A percentile compares a stretch with the other conserved stretches of the same genome.
These are phyloP conservation scores for Cantharis lateralis DNA, from an alignment of 2,888 invertebrate genomes.

Conservation along the genomic window DNA sequence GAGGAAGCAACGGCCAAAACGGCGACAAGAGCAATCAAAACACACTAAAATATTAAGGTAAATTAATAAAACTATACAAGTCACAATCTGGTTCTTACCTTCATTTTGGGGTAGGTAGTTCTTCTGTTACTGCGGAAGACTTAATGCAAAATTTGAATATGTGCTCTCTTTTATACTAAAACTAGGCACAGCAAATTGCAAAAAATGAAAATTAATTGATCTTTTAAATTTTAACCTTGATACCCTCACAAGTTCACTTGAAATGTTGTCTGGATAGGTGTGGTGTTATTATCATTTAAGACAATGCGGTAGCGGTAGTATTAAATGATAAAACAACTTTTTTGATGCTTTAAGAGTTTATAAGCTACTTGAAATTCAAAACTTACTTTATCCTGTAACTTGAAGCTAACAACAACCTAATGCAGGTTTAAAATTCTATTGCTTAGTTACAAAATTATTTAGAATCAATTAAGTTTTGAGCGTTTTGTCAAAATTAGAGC, in stretches of 20 bases:
- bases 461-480: not conserved
- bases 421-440: not conserved
- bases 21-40: constrained; percentile 45
- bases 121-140: constrained; percentile 22
- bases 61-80: not conserved
- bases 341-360: not conserved
- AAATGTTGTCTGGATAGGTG: constrained; percentile 15
- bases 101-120: constrained; percentile 22
- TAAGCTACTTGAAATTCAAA: not conserved
- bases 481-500: not conserved
- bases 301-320: constrained; percentile 23
- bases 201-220: constrained; percentile 15
- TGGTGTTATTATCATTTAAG: constrained; percentile 9
- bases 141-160: not conserved
- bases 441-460: not conserved
- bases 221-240: constrained; percentile 19
- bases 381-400: no score
- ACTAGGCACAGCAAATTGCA: not conserved
- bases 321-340: constrained; percentile 11
- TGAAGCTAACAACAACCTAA: no score
- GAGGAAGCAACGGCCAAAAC: constrained; percentile 47
- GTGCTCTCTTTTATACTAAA: constrained; percentile 17
- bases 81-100: constrained; percentile 6
- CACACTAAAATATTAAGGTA: constrained; percentile 10
- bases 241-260: constrained; percentile 16